These are phyloP conservation scores for Sarcophaga caerulescens DNA, from an alignment of 2,888 invertebrate genomes.

Conservation along the genomic window DNA sequence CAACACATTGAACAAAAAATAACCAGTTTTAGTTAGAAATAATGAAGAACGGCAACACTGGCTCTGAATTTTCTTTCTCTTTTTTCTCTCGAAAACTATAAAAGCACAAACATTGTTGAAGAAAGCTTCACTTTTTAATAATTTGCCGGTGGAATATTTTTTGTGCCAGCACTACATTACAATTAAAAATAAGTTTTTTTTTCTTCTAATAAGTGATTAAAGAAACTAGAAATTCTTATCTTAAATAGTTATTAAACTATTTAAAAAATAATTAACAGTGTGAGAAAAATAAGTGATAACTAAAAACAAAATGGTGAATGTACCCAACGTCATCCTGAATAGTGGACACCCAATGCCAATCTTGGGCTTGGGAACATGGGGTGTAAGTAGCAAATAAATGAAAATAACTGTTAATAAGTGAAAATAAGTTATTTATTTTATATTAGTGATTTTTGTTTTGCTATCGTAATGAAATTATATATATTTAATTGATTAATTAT, in stretches of 20 bases:
- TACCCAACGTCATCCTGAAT: constrained; percentile 84
- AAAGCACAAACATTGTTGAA: constrained; percentile 40
- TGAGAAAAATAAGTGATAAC: constrained; percentile 21
- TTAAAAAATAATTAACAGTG: neutral
- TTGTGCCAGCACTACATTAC: neutral
- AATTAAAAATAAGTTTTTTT: constrained; percentile 1
- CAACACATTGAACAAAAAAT: too few species aligned
- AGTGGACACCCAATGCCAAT: constrained; percentile 86
- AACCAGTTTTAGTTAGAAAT: too few species aligned
- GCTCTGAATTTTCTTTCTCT: too few species aligned
- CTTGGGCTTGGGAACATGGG: constrained; percentile 91
- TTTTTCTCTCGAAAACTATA: neutral
- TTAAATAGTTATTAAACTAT: constrained; percentile 42
- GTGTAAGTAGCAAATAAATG: constrained; percentile 82
- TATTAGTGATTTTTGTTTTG: too few species aligned
- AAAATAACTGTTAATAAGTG: neutral
- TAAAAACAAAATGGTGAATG: constrained; percentile 71
- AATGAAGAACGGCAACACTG: too few species aligned
- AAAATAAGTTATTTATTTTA: neutral
- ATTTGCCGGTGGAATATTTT: constrained; percentile 31
- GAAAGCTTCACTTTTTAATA: constrained; percentile 2
- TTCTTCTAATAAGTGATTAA: neutral
- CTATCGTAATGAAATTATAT: neutral
- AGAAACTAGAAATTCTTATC: constrained; percentile 15
- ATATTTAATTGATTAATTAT: neutral